Conservation (phyloP, 2,888 invertebrate species). For the Hybos culiciformis region DNA sequence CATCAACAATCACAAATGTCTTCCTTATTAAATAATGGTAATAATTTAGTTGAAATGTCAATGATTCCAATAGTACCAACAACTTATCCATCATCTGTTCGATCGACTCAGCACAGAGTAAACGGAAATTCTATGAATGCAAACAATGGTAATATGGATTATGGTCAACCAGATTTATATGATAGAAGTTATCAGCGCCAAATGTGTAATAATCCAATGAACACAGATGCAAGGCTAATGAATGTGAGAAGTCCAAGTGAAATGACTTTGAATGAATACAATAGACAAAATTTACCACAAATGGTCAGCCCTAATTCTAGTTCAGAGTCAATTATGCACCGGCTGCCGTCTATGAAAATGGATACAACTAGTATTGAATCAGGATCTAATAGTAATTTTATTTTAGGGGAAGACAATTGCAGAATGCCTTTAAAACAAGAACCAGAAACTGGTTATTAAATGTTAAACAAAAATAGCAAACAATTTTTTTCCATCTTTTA, state of each 20-base stretch:
- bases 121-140: not conserved
- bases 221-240: slow-evolving; percentile 14
- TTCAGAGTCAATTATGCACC: slow-evolving; percentile 19
- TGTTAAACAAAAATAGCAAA: not conserved
- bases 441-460: slow-evolving; percentile 33
- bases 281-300: slow-evolving; percentile 28
- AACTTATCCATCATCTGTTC: too few relatives aligned
- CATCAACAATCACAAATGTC: slow-evolving; percentile 12
- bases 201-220: slow-evolving; percentile 17
- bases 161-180: slow-evolving; percentile 11
- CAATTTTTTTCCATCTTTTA: slow-evolving; percentile 2
- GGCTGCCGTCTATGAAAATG: too few relatives aligned
- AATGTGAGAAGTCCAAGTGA: slow-evolving; percentile 28
- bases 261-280: slow-evolving; percentile 34
- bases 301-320: slow-evolving; percentile 26
- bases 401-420: slow-evolving; percentile 25
- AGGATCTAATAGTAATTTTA: slow-evolving; percentile 15
- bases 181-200: slow-evolving; percentile 15
- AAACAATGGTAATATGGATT: not conserved
- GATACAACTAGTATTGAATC: too few relatives aligned
- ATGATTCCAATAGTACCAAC: too few relatives aligned
- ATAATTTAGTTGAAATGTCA: too few relatives aligned
- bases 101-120: too few relatives aligned
- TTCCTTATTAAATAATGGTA: slow-evolving; percentile 17
- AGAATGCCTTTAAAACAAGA: slow-evolving; percentile 34